phyloP scores from a whole-genome alignment of 2,888 invertebrate genomes.

The Meghimatium bilineatum region DNA sequence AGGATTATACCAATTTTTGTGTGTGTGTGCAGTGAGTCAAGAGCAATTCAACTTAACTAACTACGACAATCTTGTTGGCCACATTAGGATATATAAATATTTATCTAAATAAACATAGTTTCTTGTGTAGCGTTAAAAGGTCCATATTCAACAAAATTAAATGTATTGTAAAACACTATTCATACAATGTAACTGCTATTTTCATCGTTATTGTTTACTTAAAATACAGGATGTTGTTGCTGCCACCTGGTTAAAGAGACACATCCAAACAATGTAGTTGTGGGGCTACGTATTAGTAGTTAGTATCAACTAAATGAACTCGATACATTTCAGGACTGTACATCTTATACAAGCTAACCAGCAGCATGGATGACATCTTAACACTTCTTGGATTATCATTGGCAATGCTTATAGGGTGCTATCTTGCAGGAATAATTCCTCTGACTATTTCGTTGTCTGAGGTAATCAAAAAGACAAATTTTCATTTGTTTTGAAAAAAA shows the following conservation, averaged over 20 bases:
- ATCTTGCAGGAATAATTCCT: slow-evolving; percentile 95
- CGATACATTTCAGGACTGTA: neutral
- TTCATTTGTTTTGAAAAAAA: slow-evolving; percentile 86
- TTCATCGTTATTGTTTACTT: neutral
- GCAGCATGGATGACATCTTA: slow-evolving; percentile 73
- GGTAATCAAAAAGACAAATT: slow-evolving; percentile 81
- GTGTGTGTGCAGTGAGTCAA: no score
- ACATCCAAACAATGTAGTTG: slow-evolving; percentile 8
- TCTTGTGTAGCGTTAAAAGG: no score
- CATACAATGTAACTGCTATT: neutral
- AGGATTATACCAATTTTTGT: neutral
- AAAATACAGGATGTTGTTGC: slow-evolving; percentile 17
- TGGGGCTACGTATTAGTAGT: neutral
- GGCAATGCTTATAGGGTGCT: slow-evolving; percentile 97
- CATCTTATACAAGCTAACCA: neutral
- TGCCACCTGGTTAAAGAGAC: slow-evolving; percentile 4
- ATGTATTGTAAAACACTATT: neutral
- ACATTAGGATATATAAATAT: no score
- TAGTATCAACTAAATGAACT: neutral
- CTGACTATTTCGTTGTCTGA: slow-evolving; percentile 95
- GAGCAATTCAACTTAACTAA: no score
- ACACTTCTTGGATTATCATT: slow-evolving; percentile 88
- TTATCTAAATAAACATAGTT: no score
- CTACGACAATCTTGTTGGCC: no score
- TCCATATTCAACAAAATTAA: no score